These are phyloP conservation scores for Minunthozetes semirufus DNA, from an alignment of 2,888 invertebrate species.

Conservation along the genomic window DNA sequence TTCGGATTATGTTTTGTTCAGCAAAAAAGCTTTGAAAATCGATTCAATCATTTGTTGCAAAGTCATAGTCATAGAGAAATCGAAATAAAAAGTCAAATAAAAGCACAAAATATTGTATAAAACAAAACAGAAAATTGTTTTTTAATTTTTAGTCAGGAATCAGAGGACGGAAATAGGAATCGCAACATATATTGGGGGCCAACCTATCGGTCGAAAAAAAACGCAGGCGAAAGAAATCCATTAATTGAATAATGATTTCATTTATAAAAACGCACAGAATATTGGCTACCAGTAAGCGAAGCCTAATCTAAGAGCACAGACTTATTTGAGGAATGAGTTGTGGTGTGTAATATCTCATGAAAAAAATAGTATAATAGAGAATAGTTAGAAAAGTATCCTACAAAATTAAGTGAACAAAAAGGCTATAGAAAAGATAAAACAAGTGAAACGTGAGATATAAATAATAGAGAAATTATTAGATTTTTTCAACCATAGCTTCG, in stretches of 20 bases:
- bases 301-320: too few species aligned
- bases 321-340: too few species aligned
- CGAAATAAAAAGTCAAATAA: neutral
- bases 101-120: neutral
- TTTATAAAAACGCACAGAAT: too few species aligned
- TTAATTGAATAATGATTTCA: too few species aligned
- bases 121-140: too few species aligned
- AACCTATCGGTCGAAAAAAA: too few species aligned
- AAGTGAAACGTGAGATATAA: slow-evolving; percentile 25
- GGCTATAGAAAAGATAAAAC: neutral
- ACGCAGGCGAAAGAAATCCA: too few species aligned
- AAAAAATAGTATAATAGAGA: neutral
- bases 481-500: neutral
- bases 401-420: neutral
- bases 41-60: slow-evolving; percentile 1
- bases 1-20: neutral
- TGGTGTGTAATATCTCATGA: too few species aligned
- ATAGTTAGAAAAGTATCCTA: neutral
- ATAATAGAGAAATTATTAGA: neutral
- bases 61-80: neutral
- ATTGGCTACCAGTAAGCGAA: too few species aligned
- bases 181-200: too few species aligned
- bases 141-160: too few species aligned
- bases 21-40: neutral
- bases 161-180: too few species aligned